phyloP scores from a whole-genome alignment of 2,797 vertebrate species.

The Tinamus major region DNA sequence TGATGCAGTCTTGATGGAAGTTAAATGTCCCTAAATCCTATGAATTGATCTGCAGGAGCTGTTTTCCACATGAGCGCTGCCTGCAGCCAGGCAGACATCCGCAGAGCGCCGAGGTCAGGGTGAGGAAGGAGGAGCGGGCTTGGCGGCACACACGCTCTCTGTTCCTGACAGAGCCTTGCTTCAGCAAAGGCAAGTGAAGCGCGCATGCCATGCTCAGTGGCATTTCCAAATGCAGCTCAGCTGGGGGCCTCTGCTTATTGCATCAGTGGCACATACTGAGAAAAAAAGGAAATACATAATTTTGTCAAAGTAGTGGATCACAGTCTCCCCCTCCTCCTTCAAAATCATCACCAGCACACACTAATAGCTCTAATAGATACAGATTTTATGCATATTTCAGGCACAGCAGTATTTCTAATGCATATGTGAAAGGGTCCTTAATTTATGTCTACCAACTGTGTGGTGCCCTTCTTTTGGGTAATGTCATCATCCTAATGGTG shows the following conservation, averaged over 20 bases:
- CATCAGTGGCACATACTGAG: slow-evolving; percentile 83
- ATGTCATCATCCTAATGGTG: slow-evolving; percentile 97
- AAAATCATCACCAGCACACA: slow-evolving; percentile 74
- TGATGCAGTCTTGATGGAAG: slow-evolving; percentile 77
- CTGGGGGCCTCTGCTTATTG: slow-evolving; percentile 87
- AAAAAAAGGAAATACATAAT: slow-evolving; percentile 83
- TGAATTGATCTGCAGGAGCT: slow-evolving; percentile 82
- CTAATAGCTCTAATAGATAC: slow-evolving; percentile 88
- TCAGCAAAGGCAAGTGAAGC: slow-evolving; percentile 89
- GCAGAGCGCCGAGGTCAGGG: slow-evolving; percentile 80
- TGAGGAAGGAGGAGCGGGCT: slow-evolving; percentile 77
- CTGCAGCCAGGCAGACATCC: slow-evolving; percentile 81
- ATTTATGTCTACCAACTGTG: slow-evolving; percentile 97
- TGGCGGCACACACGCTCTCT: slow-evolving; percentile 76
- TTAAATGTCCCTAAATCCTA: slow-evolving; percentile 82
- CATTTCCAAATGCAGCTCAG: slow-evolving; percentile 93
- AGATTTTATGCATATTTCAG: slow-evolving; percentile 90
- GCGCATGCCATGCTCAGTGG: slow-evolving; percentile 92
- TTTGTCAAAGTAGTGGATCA: slow-evolving; percentile 83
- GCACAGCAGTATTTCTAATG: slow-evolving; percentile 94
- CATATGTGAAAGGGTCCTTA: slow-evolving; percentile 88
- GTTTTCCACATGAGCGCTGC: slow-evolving; percentile 82
- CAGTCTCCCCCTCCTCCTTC: slow-evolving; percentile 77
- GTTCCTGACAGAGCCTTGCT: slow-evolving; percentile 86
- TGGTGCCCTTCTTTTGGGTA: slow-evolving; percentile 94